A percentile compares a stretch with the other conserved stretches of the same genome.
Evolutionary conservation across 2,888 invertebrate genomes (phyloP).

Genomic region (Muschampia staudingeri): DNA sequence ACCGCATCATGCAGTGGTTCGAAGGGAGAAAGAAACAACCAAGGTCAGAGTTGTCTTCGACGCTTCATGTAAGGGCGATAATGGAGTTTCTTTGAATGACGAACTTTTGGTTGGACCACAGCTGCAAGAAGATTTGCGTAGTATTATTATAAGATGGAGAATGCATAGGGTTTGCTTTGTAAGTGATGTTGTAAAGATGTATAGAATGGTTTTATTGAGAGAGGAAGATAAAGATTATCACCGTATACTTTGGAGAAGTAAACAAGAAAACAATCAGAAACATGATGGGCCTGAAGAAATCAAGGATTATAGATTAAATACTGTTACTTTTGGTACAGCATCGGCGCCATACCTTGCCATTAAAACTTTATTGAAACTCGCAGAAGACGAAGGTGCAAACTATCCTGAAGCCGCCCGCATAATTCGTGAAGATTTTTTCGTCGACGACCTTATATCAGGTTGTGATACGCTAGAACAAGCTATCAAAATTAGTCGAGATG

Average conservation of each 20-base stretch:
- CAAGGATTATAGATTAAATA: slow-evolving; percentile 53
- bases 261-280: slow-evolving; percentile 12
- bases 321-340: slow-evolving; percentile 67
- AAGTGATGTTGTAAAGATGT: slow-evolving; percentile 71
- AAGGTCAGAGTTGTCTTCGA: slow-evolving; percentile 41
- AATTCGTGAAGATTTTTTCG: slow-evolving; percentile 55
- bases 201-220: slow-evolving; percentile 65
- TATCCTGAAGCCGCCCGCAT: slow-evolving; percentile 45
- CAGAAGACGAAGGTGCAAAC: slow-evolving; percentile 50
- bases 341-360: slow-evolving; percentile 63
- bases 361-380: slow-evolving; percentile 57
- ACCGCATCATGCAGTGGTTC: slow-evolving; percentile 70
- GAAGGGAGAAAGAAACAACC: slow-evolving; percentile 64
- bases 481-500: slow-evolving; percentile 38
- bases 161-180: slow-evolving; percentile 65
- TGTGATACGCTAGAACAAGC: slow-evolving; percentile 50
- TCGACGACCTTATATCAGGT: slow-evolving; percentile 58
- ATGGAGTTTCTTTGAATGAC: slow-evolving; percentile 65
- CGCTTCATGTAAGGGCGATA: slow-evolving; percentile 32
- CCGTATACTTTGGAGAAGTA: slow-evolving; percentile 52
- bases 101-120: slow-evolving; percentile 65
- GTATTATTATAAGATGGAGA: slow-evolving; percentile 68
- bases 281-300: slow-evolving; percentile 30
- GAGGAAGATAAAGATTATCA: slow-evolving; percentile 65
- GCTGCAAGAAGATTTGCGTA: slow-evolving; percentile 67